Conservation (phyloP, 2,888 invertebrate species). For the Acronicta leporina region DNA sequence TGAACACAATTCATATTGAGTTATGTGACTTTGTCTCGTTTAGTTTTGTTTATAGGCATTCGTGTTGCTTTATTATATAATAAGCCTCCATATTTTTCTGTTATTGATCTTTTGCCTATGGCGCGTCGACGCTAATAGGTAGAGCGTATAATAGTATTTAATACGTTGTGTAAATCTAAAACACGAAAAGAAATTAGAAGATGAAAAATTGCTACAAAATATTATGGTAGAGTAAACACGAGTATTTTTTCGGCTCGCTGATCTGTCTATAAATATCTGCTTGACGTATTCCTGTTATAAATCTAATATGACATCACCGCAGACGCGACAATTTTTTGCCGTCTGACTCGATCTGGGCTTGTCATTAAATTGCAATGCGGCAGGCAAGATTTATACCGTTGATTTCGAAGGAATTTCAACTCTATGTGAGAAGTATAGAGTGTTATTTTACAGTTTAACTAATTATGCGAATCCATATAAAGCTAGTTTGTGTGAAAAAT, state of each 20-base stretch:
- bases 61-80: conserved; percentile 71
- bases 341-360: conserved; percentile 61
- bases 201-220: conserved; percentile 4
- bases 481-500: conserved; percentile 67
- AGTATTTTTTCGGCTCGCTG: conserved; percentile 15
- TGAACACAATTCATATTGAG: conserved; percentile 81
- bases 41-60: conserved; percentile 80
- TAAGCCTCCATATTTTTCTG: conserved; percentile 66
- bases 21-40: conserved; percentile 83
- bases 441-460: conserved; percentile 13
- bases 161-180: conserved; percentile 23
- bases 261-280: conserved; percentile 35
- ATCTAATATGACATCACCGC: conserved; percentile 71
- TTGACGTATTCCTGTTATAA: conserved; percentile 54
- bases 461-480: conserved; percentile 49
- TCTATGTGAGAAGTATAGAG: conserved; percentile 40
- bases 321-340: conserved; percentile 73
- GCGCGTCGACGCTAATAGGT: conserved; percentile 48
- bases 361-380: conserved; percentile 70
- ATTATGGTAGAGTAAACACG: conserved; percentile 2
- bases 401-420: conserved; percentile 49
- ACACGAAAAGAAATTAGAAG: not conserved
- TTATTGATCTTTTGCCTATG: conserved; percentile 62
- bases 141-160: conserved; percentile 41
- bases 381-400: conserved; percentile 45